phyloP scores from a whole-genome alignment of 2,888 invertebrate species.

The Eupelmus urozonus region DNA sequence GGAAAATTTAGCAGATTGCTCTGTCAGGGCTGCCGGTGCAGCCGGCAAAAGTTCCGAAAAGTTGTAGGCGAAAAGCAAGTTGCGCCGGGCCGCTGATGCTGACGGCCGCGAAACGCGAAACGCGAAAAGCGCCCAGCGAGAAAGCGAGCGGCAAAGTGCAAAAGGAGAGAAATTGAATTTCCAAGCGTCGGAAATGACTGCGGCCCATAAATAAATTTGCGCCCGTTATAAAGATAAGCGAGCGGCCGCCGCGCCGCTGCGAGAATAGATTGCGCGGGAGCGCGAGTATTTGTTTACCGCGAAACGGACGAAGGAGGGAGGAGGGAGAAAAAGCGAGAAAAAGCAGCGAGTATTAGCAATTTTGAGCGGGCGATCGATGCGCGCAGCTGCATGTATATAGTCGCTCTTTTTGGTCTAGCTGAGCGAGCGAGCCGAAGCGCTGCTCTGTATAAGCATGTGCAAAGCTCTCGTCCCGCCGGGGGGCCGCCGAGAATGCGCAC shows the following conservation, averaged over 20 bases:
- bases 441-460: background rate
- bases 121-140: background rate
- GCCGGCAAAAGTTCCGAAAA: background rate
- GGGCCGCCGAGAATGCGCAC: background rate
- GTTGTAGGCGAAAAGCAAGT: background rate
- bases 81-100: background rate
- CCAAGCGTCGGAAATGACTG: background rate
- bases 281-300: background rate
- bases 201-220: slow-evolving; percentile 13
- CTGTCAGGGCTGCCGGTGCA: slow-evolving; percentile 12
- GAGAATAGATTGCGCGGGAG: background rate
- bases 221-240: background rate
- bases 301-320: background rate
- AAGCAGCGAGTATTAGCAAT: background rate
- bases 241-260: background rate
- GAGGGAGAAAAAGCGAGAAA: background rate
- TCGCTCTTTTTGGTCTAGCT: background rate
- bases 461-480: slow-evolving; percentile 6
- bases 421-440: background rate
- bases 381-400: background rate
- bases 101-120: slow-evolving; percentile 1
- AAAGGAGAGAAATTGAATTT: background rate
- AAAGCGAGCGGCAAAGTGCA: background rate
- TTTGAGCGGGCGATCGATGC: slow-evolving; percentile 18
- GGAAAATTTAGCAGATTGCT: slow-evolving; percentile 23